Percentiles rank a stretch among this genome's conserved stretches.
phyloP scores from a whole-genome alignment of 2,888 invertebrate genomes.

The Ochropleura plecta region DNA sequence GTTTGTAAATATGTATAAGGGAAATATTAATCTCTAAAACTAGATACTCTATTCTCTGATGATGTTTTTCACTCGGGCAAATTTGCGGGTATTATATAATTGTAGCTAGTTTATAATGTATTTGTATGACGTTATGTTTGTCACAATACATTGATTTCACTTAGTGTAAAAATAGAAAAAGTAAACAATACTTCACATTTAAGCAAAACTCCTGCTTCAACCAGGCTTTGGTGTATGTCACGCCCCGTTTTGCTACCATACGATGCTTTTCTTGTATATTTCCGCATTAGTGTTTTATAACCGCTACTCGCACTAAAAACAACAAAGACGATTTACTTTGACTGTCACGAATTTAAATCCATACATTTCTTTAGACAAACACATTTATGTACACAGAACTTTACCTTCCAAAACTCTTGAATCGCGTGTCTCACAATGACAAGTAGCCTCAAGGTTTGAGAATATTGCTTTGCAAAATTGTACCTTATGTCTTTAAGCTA shows the following conservation, averaged over 20 bases:
- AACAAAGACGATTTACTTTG: constrained; percentile 8
- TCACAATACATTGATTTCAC: too few species aligned
- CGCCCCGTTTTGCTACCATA: neutral
- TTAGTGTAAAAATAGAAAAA: too few species aligned
- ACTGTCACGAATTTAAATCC: constrained; percentile 7
- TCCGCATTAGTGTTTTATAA: neutral
- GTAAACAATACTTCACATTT: too few species aligned
- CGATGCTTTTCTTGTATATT: neutral
- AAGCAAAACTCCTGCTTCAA: too few species aligned
- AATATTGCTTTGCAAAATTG: constrained; percentile 31
- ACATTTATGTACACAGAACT: constrained; percentile 57
- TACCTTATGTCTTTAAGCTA: constrained; percentile 37
- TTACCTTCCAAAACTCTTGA: constrained; percentile 66
- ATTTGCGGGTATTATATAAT: too few species aligned
- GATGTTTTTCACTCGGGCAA: too few species aligned
- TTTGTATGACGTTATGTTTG: too few species aligned
- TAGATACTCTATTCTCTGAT: too few species aligned
- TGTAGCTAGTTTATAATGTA: too few species aligned
- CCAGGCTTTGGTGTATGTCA: too few species aligned
- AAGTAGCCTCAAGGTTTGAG: constrained; percentile 23
- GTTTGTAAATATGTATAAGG: too few species aligned
- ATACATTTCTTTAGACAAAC: constrained; percentile 58
- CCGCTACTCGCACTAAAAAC: constrained; percentile 18
- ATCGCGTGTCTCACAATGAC: constrained; percentile 72
- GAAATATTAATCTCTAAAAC: too few species aligned